Conservation (phyloP, 2,888 invertebrate genomes). For the Galerucella nymphaeae region DNA sequence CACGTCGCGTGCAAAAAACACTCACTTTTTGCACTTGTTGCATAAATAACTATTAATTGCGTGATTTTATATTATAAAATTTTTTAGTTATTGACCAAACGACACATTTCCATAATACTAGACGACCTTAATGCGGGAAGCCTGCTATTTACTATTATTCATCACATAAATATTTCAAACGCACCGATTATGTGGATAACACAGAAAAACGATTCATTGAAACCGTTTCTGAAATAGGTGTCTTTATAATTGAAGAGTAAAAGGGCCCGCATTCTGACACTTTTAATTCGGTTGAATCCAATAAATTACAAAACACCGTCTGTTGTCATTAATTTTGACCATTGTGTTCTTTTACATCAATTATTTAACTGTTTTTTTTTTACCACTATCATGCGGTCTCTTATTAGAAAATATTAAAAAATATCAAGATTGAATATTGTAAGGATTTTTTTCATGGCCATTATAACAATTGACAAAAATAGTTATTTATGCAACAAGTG, state of each 20-base stretch:
- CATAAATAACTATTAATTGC: too few relatives aligned
- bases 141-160: conserved; percentile 45
- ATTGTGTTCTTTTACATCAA: conserved; percentile 31
- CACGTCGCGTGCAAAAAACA: too few relatives aligned
- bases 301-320: conserved; percentile 36
- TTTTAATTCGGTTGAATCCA: conserved; percentile 31
- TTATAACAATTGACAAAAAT: too few relatives aligned
- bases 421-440: background rate
- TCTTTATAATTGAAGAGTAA: conserved; percentile 39
- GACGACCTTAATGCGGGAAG: conserved; percentile 42
- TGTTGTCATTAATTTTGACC: conserved; percentile 35
- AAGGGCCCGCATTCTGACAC: conserved; percentile 37
- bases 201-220: conserved; percentile 37
- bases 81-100: conserved; percentile 18
- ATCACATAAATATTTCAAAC: conserved; percentile 42
- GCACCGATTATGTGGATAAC: conserved; percentile 37
- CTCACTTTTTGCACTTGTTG: too few relatives aligned
- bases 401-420: conserved; percentile 22
- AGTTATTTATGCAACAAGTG: too few relatives aligned
- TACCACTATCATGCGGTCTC: conserved; percentile 5
- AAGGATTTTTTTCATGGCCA: too few relatives aligned
- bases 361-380: conserved; percentile 26
- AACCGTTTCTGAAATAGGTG: conserved; percentile 36
- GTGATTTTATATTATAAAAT: too few relatives aligned
- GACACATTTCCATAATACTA: conserved; percentile 4